Conservation (phyloP, 1,140 invertebrate genomes). For the Zaprionus nigranus region DNA sequence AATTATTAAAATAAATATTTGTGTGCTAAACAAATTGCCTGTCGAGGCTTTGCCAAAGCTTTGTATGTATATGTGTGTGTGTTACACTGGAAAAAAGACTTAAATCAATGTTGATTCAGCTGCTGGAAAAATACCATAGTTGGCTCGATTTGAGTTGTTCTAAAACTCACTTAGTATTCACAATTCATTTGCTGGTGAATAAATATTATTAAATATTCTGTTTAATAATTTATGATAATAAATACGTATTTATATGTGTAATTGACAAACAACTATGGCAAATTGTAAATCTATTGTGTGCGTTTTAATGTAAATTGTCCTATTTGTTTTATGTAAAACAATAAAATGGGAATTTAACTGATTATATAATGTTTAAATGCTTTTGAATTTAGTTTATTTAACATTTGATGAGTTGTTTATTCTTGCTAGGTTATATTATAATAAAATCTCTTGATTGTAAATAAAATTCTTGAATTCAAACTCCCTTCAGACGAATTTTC, state of each 20-base stretch:
- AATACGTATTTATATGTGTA: slow-evolving; percentile 4
- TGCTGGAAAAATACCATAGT: not conserved
- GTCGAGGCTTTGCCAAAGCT: slow-evolving; percentile 41
- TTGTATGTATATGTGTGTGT: too few relatives aligned
- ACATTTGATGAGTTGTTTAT: not conserved
- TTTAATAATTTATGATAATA: not conserved
- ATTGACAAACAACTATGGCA: not conserved
- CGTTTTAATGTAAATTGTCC: not conserved
- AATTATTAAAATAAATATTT: slow-evolving; percentile 56
- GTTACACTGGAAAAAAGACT: slow-evolving; percentile 11
- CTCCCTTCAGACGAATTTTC: not conserved
- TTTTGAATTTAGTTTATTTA: too few relatives aligned
- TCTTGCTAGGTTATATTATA: not conserved
- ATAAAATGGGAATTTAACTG: too few relatives aligned
- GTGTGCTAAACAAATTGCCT: slow-evolving; percentile 65
- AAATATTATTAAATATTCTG: not conserved
- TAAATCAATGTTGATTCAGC: slow-evolving; percentile 34
- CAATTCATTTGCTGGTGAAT: not conserved
- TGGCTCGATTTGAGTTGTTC: not conserved
- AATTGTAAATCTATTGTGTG: not conserved
- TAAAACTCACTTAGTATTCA: not conserved
- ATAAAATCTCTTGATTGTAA: not conserved
- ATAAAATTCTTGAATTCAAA: too few relatives aligned
- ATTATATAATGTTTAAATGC: too few relatives aligned
- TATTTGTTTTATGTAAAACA: not conserved